phyloP scores from a whole-genome alignment of 2,888 invertebrate species.

The Microdon myrmicae region DNA sequence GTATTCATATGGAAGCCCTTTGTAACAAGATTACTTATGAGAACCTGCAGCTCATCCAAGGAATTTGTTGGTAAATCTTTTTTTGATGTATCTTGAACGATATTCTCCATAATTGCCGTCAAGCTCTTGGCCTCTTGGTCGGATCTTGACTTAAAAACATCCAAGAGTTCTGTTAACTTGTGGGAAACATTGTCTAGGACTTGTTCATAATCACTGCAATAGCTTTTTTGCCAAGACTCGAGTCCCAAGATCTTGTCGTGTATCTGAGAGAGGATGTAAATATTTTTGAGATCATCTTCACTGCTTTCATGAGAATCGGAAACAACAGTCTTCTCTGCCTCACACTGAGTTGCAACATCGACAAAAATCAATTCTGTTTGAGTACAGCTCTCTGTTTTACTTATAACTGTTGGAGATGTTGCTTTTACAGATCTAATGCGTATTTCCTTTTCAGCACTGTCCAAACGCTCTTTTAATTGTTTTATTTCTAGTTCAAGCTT shows the following conservation, averaged over 20 bases:
- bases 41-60: conserved; percentile 6
- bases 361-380: conserved; percentile 16
- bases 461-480: conserved; percentile 72
- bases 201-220: conserved; percentile 2
- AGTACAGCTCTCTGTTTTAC: conserved; percentile 5
- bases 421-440: conserved; percentile 57
- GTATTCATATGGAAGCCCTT: conserved; percentile 18
- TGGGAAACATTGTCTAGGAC: conserved; percentile 16
- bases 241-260: conserved; percentile 18
- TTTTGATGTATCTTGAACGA: no score
- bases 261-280: conserved; percentile 8
- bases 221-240: conserved; percentile 14
- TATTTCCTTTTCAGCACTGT: conserved; percentile 71
- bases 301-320: no score
- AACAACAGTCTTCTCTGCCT: conserved; percentile 22
- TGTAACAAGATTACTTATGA: conserved; percentile 15
- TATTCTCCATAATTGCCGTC: not conserved
- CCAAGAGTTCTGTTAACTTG: conserved; percentile 16
- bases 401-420: conserved; percentile 18
- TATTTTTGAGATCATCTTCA: not conserved
- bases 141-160: not conserved
- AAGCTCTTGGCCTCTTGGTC: conserved; percentile 1
- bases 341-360: conserved; percentile 15
- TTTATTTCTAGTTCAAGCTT: conserved; percentile 75
- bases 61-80: not conserved